Conservation (phyloP, 1,140 invertebrate species). For the Ceratitis capitata region DNA sequence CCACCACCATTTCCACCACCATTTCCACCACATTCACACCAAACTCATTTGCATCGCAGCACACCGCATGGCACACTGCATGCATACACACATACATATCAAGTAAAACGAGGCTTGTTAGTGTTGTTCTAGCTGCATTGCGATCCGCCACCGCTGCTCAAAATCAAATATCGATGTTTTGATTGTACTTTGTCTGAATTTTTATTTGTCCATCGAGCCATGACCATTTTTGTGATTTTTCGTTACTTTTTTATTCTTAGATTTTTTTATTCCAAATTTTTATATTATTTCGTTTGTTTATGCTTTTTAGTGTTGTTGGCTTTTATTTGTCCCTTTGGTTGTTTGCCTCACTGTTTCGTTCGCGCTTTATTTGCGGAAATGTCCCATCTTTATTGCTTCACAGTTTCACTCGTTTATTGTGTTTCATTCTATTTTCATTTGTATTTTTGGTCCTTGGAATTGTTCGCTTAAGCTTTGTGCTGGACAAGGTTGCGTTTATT, state of each 20-base stretch:
- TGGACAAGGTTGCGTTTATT: background rate
- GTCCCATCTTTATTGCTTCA: slow-evolving; percentile 29
- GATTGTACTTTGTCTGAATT: slow-evolving; percentile 13
- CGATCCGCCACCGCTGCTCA: background rate
- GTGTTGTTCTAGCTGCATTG: background rate
- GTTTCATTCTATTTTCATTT: background rate
- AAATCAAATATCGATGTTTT: slow-evolving; percentile 37
- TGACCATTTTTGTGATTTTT: background rate
- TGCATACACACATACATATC: background rate
- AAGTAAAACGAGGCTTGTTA: too few species aligned
- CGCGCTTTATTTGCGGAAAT: slow-evolving; percentile 31
- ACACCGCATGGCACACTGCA: background rate
- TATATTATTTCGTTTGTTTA: slow-evolving; percentile 4
- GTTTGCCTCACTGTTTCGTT: background rate
- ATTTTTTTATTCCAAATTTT: background rate
- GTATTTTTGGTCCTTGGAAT: background rate
- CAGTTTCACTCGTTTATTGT: slow-evolving; percentile 17
- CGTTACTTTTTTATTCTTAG: background rate
- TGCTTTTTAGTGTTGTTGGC: background rate
- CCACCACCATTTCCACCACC: background rate
- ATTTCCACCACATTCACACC: background rate
- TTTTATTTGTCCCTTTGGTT: slow-evolving; percentile 17
- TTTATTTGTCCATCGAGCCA: slow-evolving; percentile 28
- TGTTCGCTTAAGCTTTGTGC: background rate
- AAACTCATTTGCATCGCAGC: background rate